Evolutionary conservation across 2,113 vertebrate species (phyloP), one percentile per base, ranked within the genome.

Genomic region (Micromys minutus): DNA sequence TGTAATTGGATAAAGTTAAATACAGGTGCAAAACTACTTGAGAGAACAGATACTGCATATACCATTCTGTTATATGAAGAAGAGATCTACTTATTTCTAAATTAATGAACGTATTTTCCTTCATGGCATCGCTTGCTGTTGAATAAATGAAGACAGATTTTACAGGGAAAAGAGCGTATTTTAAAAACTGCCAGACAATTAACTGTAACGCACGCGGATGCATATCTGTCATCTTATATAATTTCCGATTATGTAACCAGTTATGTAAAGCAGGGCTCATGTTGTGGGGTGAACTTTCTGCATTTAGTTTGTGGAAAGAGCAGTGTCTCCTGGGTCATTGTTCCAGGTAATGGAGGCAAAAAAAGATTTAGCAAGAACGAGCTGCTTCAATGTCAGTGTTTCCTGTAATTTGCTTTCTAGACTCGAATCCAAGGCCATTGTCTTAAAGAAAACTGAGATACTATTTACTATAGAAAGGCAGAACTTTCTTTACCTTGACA

Each of bases 101-200:
- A 74, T 85, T 67, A 36, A 90, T 88, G 52, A 93, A 90, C 61
- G 61, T 77, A 69, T 42, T 95, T 93, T 72, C 26, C 52, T 59
- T 75, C 42, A 67, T 47, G 71, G 11, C 39, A 16, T 71, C 1
- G 26, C 5, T 89, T 87, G 75, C 39, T 57, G 3, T 26, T 94
- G 74, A 95, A 29, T n/a, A 13, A 84, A 57, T 90, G 61, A 94
- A 91, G 52, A 87, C 50, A 42, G 39, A 69, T 80, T 91, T 86
- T 42, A 31, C 55, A 72, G 26, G 86, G 71, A 39, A 63, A 87
- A 87, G 8, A 50, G 85, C 24, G 39, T 59, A 57, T 19, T 84
- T 92, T 50, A 59, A 19, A 94, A 72, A 34, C 24, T 69, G 79
- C 90, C 81, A 92, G 85, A 88, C 87, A 95, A 80, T 89, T 94